Evolutionary conservation across 2,113 vertebrate species (phyloP), one percentile per base, ranked within the genome.

Genomic region (Pseudopipra pipra): DNA sequence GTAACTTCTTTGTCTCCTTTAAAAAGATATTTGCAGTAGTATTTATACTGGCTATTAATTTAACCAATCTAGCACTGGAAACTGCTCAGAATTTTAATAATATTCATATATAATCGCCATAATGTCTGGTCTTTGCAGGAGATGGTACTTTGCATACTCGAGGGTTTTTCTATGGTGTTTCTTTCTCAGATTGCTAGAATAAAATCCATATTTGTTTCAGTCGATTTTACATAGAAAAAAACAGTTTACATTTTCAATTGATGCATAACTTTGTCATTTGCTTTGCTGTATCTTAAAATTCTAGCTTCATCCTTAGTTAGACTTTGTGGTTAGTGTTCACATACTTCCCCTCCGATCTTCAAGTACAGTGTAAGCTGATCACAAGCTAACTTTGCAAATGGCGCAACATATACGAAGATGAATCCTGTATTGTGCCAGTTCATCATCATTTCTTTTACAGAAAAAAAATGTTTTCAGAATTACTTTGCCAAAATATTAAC

Each of bases 91-190:
- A 52, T 90, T 96, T 96, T 90, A 80, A 93, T 75, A 62, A 71
- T 94, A 28, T 87, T 97, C 41, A 31, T 44, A 65, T 77, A 71
- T 62, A 93, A 47, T 96, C 91, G 61, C 56, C 3, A 66, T 97
- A 75, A 94, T 90, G 79, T 85, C 77, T 47, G 81, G 10, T 98
- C 97, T 96, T 85, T 96, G 95, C 82, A 87, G 92, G 90, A 89
- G 85, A 66, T 63, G 66, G 25, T 96, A 31, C 55, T 95, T 89
- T 72, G 90, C 86, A 70, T 97, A 89, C 58, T 80, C 63, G 76
- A 86, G 52, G 0, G 14, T 86, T 94, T 96, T 95, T 75, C 55
- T 44, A 65, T 96, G n/a, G 20, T 93, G 46, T 92, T 33, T 89
- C 43, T 93, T 91, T 92, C 89, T 83, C 66, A 74, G 58, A 75